phyloP scores from a whole-genome alignment of 1,140 invertebrate species.

The Pissodes strobi region DNA sequence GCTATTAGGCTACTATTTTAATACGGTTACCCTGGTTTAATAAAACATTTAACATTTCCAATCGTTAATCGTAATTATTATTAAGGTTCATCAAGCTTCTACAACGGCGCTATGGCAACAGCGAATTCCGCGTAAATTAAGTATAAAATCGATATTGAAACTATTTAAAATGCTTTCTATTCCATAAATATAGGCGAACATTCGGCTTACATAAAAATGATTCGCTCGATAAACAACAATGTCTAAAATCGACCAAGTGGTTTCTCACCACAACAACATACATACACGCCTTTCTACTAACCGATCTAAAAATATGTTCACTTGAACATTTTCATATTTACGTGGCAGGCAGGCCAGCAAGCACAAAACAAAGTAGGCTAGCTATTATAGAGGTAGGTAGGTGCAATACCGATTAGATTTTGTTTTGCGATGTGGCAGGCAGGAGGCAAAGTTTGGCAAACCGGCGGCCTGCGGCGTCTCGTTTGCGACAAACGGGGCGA shows the following conservation, averaged over 20 bases:
- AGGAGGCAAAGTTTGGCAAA: constrained; percentile 25
- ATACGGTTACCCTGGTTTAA: too few species aligned
- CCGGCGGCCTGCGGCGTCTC: background rate
- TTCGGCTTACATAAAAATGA: background rate
- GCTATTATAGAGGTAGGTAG: background rate
- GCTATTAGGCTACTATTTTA: too few species aligned
- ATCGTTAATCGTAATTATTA: too few species aligned
- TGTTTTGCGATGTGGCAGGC: constrained; percentile 20
- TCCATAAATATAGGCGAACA: too few species aligned
- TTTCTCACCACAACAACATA: background rate
- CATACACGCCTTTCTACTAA: constrained; percentile 30
- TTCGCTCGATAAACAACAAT: background rate
- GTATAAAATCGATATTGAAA: too few species aligned
- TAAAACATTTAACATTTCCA: too few species aligned
- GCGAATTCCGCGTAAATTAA: too few species aligned
- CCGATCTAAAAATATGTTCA: constrained; percentile 33
- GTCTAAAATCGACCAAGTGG: constrained; percentile 20
- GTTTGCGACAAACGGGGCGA: constrained; percentile 1
- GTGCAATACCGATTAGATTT: constrained; percentile 32
- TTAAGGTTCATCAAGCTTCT: too few species aligned
- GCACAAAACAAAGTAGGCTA: constrained; percentile 24
- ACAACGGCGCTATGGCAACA: too few species aligned
- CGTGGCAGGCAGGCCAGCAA: constrained; percentile 22
- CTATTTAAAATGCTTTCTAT: too few species aligned
- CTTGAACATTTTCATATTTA: constrained; percentile 34